Base-by-base conservation (phyloP, 2,797 vertebrate genomes). In the Nyctalus aviator region DNA sequence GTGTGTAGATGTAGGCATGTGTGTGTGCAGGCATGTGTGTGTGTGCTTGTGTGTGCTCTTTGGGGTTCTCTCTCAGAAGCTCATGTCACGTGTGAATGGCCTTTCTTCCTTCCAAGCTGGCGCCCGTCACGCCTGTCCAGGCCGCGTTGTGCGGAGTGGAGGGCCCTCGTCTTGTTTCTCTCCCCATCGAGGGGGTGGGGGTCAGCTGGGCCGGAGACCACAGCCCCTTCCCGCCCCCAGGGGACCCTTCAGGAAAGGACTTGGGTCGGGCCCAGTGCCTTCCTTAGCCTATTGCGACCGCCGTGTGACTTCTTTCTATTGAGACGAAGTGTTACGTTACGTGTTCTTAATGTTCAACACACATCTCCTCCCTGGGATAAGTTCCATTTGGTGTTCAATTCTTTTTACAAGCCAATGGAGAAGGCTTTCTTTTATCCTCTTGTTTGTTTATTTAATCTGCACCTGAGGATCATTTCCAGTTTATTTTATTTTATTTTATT, bases 41-140 rank as follows among this genome's bases (percentile, higher is more conserved):
- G 68, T 23, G 68, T 3, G 11, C 6, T 12, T 37, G 21, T 46
- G 71, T 1, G 25, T 5, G 71, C 5, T 6, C 64, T 18, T 11
- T 2, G 3, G 66, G 17, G 11, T 8, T n/a, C 30, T 55, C 35
- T 41, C 0, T 30, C 2, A 6, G 1, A 0, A 23, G 12, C 3
- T 9, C 37, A 0, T 2, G 10, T 48, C 30, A 8, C n/a, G 13
- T 35, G 37, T 8, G 2, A 10, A 0, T 3, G 0, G 8, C 21
- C 8, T 18, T 8, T 0, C 69, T 18, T 32, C 69, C 72, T 27
- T 32, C 37, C 21, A 8, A 13, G 13, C 82, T 1, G 44, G 35
- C 9, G 30, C 30, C 14, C 8, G 14, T 12, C 46, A 48, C 13
- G 12, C 46, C 8, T 4, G 9, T 30, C 37, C 62, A 79, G 75